Conservation (phyloP, 2,888 invertebrate genomes). For the Tachystola acroxantha region DNA sequence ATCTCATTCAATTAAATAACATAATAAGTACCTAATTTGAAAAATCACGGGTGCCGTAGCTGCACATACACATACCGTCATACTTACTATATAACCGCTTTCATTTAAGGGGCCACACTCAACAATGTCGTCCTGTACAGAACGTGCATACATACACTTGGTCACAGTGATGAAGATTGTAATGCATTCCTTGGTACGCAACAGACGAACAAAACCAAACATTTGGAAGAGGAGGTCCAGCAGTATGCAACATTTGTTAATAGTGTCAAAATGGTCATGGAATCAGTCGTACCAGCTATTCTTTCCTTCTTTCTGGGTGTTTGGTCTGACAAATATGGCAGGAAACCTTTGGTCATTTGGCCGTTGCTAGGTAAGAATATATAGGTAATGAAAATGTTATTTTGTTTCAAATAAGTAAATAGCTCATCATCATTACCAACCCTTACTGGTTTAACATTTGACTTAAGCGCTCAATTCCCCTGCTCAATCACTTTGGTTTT, state of each 20-base stretch:
- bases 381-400: neutral
- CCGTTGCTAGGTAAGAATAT: constrained; percentile 77
- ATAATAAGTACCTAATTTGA: no score
- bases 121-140: constrained; percentile 84
- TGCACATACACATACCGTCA: no score
- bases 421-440: no score
- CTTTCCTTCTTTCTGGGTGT: constrained; percentile 86
- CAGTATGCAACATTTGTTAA: constrained; percentile 81
- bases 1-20: no score
- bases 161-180: constrained; percentile 80
- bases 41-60: no score
- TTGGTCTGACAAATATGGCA: constrained; percentile 89
- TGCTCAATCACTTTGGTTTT: no score
- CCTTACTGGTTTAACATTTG: no score
- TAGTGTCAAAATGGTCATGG: constrained; percentile 80
- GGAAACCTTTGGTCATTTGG: constrained; percentile 83
- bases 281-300: constrained; percentile 82
- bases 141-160: constrained; percentile 80
- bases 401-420: neutral
- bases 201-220: constrained; percentile 71
- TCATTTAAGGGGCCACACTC: constrained; percentile 75
- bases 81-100: no score
- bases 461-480: no score
- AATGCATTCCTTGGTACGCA: constrained; percentile 66
- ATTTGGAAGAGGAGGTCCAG: constrained; percentile 76